Evolutionary conservation across 1,140 invertebrate species (phyloP).

Genomic region (Nebria ingens): DNA sequence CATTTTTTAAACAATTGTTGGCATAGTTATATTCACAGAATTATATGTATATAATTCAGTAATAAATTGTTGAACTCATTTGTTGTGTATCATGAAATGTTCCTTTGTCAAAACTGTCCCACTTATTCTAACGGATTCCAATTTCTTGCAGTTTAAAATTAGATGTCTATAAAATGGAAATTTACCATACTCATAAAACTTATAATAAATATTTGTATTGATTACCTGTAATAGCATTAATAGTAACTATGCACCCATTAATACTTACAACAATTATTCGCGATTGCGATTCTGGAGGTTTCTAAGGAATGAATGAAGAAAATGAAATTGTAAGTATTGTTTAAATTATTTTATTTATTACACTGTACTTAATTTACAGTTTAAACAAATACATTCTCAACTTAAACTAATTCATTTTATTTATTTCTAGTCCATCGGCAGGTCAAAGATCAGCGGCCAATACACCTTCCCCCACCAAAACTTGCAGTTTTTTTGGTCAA

Average conservation of each 20-base stretch:
- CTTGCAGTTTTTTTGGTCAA: neutral
- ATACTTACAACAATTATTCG: neutral
- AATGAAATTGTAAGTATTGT: neutral
- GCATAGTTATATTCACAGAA: constrained; percentile 3
- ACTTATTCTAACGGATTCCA: neutral
- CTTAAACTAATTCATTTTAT: neutral
- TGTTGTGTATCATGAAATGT: neutral
- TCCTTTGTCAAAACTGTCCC: neutral
- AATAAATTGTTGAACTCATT: neutral
- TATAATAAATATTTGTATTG: neutral
- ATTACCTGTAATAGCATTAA: neutral
- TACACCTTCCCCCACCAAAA: neutral
- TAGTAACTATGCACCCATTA: neutral
- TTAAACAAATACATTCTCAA: neutral
- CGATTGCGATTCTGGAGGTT: neutral
- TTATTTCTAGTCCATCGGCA: neutral
- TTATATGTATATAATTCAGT: neutral
- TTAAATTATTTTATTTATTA: neutral
- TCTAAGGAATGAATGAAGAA: neutral
- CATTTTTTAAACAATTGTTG: neutral
- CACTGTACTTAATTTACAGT: neutral
- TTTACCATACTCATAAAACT: neutral
- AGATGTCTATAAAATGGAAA: neutral
- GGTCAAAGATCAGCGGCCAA: too few relatives aligned
- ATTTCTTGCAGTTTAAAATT: neutral